Evolutionary conservation across 2,797 vertebrate species (phyloP), one percentile per base, ranked within the genome.

Genomic region (Vespertilio murinus): DNA sequence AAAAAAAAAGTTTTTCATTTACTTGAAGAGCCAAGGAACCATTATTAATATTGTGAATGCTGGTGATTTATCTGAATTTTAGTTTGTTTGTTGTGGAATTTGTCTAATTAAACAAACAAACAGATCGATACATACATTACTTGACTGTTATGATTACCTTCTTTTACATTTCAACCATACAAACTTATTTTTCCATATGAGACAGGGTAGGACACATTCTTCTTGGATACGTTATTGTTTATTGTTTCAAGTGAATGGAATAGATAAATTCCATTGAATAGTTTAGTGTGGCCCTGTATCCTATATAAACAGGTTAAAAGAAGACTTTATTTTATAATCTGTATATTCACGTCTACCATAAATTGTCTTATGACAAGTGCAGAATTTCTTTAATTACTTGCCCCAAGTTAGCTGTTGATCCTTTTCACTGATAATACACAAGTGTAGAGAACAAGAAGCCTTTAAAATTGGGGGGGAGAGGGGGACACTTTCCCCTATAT

Each of bases 231-330:
- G 84, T 77, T 20, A 94, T 40, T 86, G 54, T 81, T 84, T 30
- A 67, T 95, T 96, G 78, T 96, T 97, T 95, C 90, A 96, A 95
- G 90, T 95, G 94, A 93, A 96, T 47, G 86, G 82, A 95, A 93
- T 74, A 92, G 49, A 94, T 65, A 92, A 54, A 94, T 67, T 61
- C 33, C 77, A 61, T n/a, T 95, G 91, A 75, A 78, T 96, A 91
- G 77, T 96, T 97, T 93, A 83, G 89, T 96, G 94, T 96, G 95
- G 91, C 59, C 88, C 95, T 96, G 79, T 79, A 91, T 82, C 82
- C 86, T 95, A 94, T 52, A 94, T 94, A 96, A 95, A 96, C 89
- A 96, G 90, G 84, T 82, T 96, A 95, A 96, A 91, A n/a, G 81
- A 1, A 10, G 16, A 83, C 42, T 95, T 96, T 6, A n/a, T 17